Conservation (phyloP, 2,888 invertebrate species). For the Drosophila birchii region DNA sequence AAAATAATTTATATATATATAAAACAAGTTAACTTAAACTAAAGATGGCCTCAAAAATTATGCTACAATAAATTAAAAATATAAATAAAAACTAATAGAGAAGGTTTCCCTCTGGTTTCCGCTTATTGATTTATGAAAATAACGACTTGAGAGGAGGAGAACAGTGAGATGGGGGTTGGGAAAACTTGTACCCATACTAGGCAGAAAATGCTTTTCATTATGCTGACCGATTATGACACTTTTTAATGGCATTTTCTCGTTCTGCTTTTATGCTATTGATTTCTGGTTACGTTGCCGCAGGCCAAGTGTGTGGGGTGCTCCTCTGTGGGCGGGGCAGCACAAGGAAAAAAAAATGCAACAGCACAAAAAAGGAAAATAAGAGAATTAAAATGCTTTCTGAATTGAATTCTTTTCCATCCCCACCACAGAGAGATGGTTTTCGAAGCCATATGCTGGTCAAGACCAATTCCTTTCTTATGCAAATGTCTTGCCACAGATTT, state of each 20-base stretch:
- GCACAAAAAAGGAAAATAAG: constrained; percentile 23
- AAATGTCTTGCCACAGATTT: constrained; percentile 33
- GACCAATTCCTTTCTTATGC: constrained; percentile 49
- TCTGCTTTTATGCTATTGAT: constrained; percentile 73
- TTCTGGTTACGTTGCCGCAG: constrained; percentile 58
- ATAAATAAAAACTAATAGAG: neutral
- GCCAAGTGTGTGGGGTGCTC: constrained; percentile 7
- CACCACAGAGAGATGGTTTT: constrained; percentile 29
- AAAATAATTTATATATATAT: neutral
- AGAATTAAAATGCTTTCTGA: constrained; percentile 44
- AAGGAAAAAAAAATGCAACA: constrained; percentile 9
- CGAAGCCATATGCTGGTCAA: constrained; percentile 54
- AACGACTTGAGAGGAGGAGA: constrained; percentile 7
- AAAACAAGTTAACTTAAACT: neutral
- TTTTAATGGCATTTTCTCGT: constrained; percentile 79
- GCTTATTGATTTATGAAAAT: constrained; percentile 72
- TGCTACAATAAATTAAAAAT: constrained; percentile 66
- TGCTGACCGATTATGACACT: constrained; percentile 80
- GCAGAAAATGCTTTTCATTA: constrained; percentile 56
- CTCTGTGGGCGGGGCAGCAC: constrained; percentile 2
- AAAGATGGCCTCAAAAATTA: constrained; percentile 41
- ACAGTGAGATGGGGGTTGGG: too few species aligned
- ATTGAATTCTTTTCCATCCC: constrained; percentile 25
- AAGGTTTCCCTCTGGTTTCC: constrained; percentile 48
- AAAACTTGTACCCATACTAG: constrained; percentile 6